Evolutionary conservation across 1,140 invertebrate species (phyloP), one percentile per base, ranked within the genome.

Genomic region (Sipha flava): DNA sequence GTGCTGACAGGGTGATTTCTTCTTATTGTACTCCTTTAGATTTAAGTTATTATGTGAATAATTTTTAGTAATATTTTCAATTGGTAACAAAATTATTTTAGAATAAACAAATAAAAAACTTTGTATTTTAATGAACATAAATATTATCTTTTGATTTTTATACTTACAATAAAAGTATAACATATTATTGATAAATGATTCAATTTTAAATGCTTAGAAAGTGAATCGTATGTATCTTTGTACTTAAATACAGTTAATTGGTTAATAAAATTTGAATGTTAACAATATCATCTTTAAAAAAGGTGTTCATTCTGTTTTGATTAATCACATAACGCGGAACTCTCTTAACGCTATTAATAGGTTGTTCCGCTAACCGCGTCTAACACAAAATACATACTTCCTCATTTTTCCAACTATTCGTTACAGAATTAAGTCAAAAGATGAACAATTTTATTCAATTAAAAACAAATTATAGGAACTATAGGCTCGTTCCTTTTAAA

Each of bases 301-400:
- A 14, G 12, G 31, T 23, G 23, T 43, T 45, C n/a, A 70, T 70
- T 45, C 10, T 75, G 70, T 75, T 37, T 75, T 75, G 29, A 75
- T 75, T 75, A 75, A 75, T 54, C 45, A 54, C 14, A 75, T 54
- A 75, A 54, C 29, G 21, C 70, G 3, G 47, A 73, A 73, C 43
- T 73, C 70, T 52, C 40, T 68, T 45, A 31, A 49, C 29, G 68
- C 29, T 49, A 26, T 34, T 73, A 73, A 73, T 73, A 73, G 47
- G 2, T 73, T 40, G 70, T 52, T 72, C 29, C 43, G 14, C 29
- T 26, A 73, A 52, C 70, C 47, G 43, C 45, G 26, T 37, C 70
- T 3, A 21, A n/a, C 68, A 18, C 12, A 70, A 34, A 72, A 72
- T 47, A 31, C 1, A 72, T 43, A 49, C 45, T 49, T 73, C 70